Conservation (phyloP, 2,888 invertebrate species). For the Ptilodon capucinus region DNA sequence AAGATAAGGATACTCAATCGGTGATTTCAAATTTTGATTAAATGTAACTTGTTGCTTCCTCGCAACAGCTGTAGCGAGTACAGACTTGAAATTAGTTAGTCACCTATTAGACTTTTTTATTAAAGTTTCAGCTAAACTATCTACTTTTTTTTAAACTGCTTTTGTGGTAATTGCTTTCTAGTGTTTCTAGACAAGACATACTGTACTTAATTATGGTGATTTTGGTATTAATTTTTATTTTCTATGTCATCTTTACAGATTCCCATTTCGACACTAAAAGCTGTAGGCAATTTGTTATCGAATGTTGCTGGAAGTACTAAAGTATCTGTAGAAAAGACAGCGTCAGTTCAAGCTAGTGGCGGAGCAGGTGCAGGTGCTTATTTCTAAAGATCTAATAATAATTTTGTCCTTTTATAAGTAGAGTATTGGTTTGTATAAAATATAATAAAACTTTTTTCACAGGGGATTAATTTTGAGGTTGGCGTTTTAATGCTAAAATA, state of each 20-base stretch:
- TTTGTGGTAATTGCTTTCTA: too few species aligned
- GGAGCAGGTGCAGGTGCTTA: constrained; percentile 29
- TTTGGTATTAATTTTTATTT: background rate
- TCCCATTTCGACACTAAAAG: constrained; percentile 84
- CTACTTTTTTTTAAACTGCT: too few species aligned
- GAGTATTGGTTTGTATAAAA: background rate
- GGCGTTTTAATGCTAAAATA: background rate
- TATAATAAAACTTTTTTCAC: background rate
- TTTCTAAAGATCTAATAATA: background rate
- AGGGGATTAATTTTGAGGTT: background rate
- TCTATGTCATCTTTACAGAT: constrained; percentile 73
- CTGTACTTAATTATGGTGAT: too few species aligned
- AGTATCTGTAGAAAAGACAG: constrained; percentile 69
- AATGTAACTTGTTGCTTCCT: too few species aligned
- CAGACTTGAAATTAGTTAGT: too few species aligned
- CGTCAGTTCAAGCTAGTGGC: constrained; percentile 63
- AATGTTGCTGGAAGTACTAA: constrained; percentile 73
- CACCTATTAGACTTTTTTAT: too few species aligned
- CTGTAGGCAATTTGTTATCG: constrained; percentile 83
- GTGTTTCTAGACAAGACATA: too few species aligned
- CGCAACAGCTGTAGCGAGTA: too few species aligned
- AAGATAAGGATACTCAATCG: too few species aligned
- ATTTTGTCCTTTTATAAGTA: background rate
- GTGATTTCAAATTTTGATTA: too few species aligned
- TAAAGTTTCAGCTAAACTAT: too few species aligned